Conservation (phyloP, 2,888 invertebrate species). For the Diloba caeruleocephala region DNA sequence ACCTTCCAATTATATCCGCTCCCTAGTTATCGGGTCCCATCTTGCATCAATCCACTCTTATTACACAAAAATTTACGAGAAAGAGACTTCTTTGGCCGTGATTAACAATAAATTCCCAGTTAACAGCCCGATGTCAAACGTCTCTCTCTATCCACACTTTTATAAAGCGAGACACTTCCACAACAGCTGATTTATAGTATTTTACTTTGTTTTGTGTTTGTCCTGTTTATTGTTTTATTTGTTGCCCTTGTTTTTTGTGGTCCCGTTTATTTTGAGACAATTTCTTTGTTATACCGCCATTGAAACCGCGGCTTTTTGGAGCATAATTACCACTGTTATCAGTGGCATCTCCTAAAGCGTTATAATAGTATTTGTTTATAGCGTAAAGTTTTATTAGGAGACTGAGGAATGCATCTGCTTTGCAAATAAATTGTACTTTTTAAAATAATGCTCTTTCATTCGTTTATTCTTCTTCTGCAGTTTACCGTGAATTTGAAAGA, state of each 20-base stretch:
- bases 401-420: constrained; percentile 3
- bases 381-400: constrained; percentile 19
- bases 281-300: constrained; percentile 64
- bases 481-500: no score
- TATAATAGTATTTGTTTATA: constrained; percentile 29
- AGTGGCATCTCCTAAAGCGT: constrained; percentile 49
- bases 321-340: constrained; percentile 58
- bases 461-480: no score
- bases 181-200: constrained; percentile 76
- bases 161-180: constrained; percentile 68
- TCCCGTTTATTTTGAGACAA: constrained; percentile 59
- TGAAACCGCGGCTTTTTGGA: constrained; percentile 50
- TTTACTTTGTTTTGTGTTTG: constrained; percentile 69
- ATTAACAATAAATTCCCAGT: constrained; percentile 82
- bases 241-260: constrained; percentile 56
- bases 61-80: constrained; percentile 84
- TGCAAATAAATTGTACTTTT: no score
- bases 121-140: constrained; percentile 76
- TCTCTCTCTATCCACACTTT: constrained; percentile 69
- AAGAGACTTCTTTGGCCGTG: constrained; percentile 74
- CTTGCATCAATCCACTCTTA: constrained; percentile 81
- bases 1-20: constrained; percentile 81
- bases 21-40: constrained; percentile 76
- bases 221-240: constrained; percentile 70
- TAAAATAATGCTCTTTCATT: no score